phyloP scores from a whole-genome alignment of 2,113 vertebrate genomes.

The Eulemur macaco region DNA sequence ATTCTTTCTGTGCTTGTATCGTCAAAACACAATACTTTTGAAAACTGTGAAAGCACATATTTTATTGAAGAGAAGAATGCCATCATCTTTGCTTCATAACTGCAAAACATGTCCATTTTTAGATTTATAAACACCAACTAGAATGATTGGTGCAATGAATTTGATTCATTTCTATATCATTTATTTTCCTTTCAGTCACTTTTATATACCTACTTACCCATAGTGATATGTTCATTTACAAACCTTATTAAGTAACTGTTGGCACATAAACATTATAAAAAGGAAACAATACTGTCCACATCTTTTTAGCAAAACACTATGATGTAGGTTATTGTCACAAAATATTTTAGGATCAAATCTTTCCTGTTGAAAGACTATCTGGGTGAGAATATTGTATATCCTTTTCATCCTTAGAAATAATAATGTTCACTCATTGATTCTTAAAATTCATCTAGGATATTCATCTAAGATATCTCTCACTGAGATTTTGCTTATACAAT shows the following conservation, averaged over 20 bases:
- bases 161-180: constrained; percentile 40
- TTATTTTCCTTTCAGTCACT: neutral
- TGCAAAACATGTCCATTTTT: constrained; percentile 37
- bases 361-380: constrained; percentile 30
- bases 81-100: neutral
- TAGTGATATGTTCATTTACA: constrained; percentile 36
- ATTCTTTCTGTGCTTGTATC: constrained; percentile 35
- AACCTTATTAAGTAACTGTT: constrained; percentile 36
- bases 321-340: neutral
- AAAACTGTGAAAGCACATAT: neutral
- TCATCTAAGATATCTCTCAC: neutral
- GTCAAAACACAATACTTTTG: constrained; percentile 34
- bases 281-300: neutral
- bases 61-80: constrained; percentile 41
- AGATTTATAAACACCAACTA: constrained; percentile 25
- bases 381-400: neutral
- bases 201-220: neutral
- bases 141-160: neutral
- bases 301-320: constrained; percentile 45
- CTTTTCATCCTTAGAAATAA: constrained; percentile 16
- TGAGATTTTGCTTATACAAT: constrained; percentile 38
- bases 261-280: neutral
- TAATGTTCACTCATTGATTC: neutral
- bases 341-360: constrained; percentile 27
- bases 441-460: constrained; percentile 6